Conservation (phyloP, 2,888 invertebrate genomes). For the Tricholauxania praeusta region DNA sequence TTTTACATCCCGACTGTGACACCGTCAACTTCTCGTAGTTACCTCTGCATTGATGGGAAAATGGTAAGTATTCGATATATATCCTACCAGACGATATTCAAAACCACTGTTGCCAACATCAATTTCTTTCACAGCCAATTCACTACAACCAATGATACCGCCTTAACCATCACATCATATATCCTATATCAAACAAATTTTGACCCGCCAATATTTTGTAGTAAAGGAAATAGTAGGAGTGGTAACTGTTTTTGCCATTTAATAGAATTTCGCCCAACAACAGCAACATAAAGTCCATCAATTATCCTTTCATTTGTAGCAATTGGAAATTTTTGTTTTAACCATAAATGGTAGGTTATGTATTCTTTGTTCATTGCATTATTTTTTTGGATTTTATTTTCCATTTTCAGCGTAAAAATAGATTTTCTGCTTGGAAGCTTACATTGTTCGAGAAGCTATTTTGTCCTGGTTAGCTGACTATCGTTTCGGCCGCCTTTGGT, state of each 20-base stretch:
- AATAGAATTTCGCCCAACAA: not conserved
- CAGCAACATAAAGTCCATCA: conserved; percentile 1
- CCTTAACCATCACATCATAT: too few species aligned
- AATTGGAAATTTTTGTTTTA: not conserved
- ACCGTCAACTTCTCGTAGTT: too few species aligned
- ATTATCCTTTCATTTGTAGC: conserved; percentile 1
- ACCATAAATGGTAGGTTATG: not conserved
- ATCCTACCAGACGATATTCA: too few species aligned
- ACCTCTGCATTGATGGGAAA: too few species aligned
- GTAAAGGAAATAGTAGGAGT: too few species aligned
- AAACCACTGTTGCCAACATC: too few species aligned
- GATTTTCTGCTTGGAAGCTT: conserved; percentile 39
- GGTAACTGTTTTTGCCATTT: conserved; percentile 23
- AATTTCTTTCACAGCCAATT: too few species aligned
- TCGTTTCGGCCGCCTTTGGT: not conserved
- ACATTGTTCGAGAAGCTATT: conserved; percentile 35
- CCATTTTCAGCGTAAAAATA: conserved; percentile 32
- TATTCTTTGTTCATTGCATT: not conserved
- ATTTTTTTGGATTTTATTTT: conserved; percentile 9
- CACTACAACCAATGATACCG: too few species aligned
- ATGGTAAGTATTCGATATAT: too few species aligned
- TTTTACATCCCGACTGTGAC: too few species aligned
- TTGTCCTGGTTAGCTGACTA: conserved; percentile 11
- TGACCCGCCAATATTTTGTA: too few species aligned
- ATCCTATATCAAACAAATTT: too few species aligned